Evolutionary conservation across 30 jellyfish, hydroid and myxozoan species (phyloP), one percentile per base, ranked within the genome.

Genomic region (Chrysaora quinquecirrha): DNA sequence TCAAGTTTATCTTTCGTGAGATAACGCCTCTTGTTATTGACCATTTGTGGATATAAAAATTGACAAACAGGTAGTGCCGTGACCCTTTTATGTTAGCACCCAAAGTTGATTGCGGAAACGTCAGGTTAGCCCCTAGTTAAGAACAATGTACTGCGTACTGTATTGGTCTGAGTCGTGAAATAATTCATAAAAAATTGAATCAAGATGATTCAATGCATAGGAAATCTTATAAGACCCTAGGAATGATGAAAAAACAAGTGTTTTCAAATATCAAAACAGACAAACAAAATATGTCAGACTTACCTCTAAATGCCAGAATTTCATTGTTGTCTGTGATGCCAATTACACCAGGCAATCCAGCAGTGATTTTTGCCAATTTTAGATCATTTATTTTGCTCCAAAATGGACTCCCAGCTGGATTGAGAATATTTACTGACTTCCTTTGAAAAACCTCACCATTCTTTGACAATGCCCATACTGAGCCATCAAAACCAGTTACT

Each of bases 401-500:
- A 28, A 78, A 64, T 1, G 64, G 24, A n/a, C 46, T 81, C 27
- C 98, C 98, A 7, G 96, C 62, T 48, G 96, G 95, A 27, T 85
- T 91, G 47, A 65, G 46, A 21, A 75, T 48, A 54, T 76, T 73
- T 14, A 91, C 95, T 20, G 69, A 31, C 0, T 32, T 47, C 18
- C 98, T 69, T 65, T 74, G 80, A 64, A 30, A 91, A 10, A 91
- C 89, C 46, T 48, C 81, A 19, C 85, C 82, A 71, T 71, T 72
- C 19, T 47, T 48, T 9, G 83, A 61, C 4, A 91, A 52, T 2
- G 96, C 96, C 97, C 97, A 93, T 3, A 93, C 97, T 25, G 91
- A 80, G n/a, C 98, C 98, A 34, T 87, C 97, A 60, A 93, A 93
- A 1, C 98, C 98, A 24, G 96, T 80, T 28, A 71, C 87, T 14